Evolutionary conservation across 2,888 invertebrate species (phyloP).

Genomic region (Lepidocyrtinus sp.): DNA sequence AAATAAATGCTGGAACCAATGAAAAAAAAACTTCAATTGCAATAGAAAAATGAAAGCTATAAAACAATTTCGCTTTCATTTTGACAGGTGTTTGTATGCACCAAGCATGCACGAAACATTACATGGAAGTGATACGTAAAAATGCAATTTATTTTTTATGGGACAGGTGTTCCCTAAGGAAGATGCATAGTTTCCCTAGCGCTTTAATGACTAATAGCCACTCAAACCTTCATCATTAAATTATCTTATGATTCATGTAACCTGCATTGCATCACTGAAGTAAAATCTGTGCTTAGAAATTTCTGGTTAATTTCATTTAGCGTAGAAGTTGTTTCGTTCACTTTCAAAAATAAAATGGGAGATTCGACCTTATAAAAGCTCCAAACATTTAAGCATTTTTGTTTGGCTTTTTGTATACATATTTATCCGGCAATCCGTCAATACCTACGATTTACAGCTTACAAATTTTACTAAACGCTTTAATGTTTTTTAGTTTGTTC

Average conservation of each 20-base stretch:
- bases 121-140: background rate
- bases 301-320: no score
- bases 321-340: no score
- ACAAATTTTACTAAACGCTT: conserved; percentile 3
- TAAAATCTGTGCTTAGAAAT: no score
- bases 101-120: background rate
- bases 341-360: no score
- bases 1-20: background rate
- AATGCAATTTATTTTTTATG: conserved; percentile 10
- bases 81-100: conserved; percentile 11
- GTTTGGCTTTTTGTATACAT: background rate
- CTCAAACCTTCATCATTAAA: no score
- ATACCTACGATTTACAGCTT: background rate
- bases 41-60: no score
- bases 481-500: conserved; percentile 9
- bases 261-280: no score
- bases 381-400: conserved; percentile 7
- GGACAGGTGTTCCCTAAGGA: background rate
- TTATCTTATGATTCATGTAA: no score
- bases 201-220: no score
- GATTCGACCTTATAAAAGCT: background rate
- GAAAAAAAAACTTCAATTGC: background rate
- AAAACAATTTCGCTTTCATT: background rate
- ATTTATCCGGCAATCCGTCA: conserved; percentile 7
- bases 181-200: no score